Base-by-base conservation (phyloP, 64 coral and sea anemone species). In the Pocillopora damicornis region DNA sequence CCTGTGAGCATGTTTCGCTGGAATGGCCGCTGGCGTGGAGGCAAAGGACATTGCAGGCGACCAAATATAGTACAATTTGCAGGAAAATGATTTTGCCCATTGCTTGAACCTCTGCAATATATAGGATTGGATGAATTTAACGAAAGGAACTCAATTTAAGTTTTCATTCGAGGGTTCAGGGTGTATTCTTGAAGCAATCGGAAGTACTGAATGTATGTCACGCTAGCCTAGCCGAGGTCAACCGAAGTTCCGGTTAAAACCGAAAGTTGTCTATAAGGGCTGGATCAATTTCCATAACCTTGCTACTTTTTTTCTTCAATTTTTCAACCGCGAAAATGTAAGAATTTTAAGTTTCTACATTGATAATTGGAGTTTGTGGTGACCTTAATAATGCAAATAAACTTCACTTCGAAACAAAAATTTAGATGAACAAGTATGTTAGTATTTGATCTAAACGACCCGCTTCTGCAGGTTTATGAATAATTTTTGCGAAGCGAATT, bases 41-140 rank as follows among this genome's bases (percentile, higher is more conserved):
- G 72, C 72, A 74, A 37, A 26, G 72, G 72, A 37, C 72, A 74
- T 74, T 74, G 34, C n/a, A 74, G 23, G 72, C 72, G 72, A 26
- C 72, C 72, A 74, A 74, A 26, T 74, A 35, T 37, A 74, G 23
- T 34, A 8, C 30, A 35, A 74, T 74, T 74, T 74, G 72, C 72
- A 74, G 30, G 5, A 74, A 26, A 34, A 34, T 74, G 9, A 74
- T 74, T 74, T 34, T 74, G 30, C 11, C 30, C 72, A 74, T 74
- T 74, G 72, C 72, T 74, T 74, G 72, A 74, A 74, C 72, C 30
- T 74, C 72, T 74, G 72, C 72, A 74, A 74, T 35, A 73, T 23
- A 74, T 12, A 74, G 13, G n/a, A 74, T 13, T 26, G 72, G 30
- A 9, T 26, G 72, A 35, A 25, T 51, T 51, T 51, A 51, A 51